Evolutionary conservation across 1,140 invertebrate genomes (phyloP).

Genomic region (Lycorma delicatula): DNA sequence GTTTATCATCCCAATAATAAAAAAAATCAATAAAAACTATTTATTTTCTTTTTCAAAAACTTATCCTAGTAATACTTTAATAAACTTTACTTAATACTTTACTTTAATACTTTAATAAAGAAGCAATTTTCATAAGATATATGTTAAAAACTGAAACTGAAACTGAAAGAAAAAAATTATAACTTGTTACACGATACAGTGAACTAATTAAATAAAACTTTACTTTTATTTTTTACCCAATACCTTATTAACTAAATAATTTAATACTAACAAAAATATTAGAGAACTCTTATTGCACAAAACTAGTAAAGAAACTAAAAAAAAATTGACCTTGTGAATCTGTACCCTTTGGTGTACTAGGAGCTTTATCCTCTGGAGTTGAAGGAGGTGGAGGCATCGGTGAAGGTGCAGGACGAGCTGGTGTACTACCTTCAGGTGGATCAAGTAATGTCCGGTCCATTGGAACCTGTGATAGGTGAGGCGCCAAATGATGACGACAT

Average conservation of each 20-base stretch:
- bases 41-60: too few relatives aligned
- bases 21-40: too few relatives aligned
- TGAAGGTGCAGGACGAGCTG: conserved; percentile 39
- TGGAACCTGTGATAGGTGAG: conserved; percentile 68
- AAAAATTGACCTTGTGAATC: conserved; percentile 36
- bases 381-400: conserved; percentile 51
- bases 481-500: conserved; percentile 67
- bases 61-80: too few relatives aligned
- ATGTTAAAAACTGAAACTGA: too few relatives aligned
- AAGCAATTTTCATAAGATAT: too few relatives aligned
- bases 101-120: too few relatives aligned
- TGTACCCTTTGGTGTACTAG: conserved; percentile 42
- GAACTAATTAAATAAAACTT: conserved; percentile 25
- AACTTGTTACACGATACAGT: too few relatives aligned
- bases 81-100: too few relatives aligned
- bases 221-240: conserved; percentile 30
- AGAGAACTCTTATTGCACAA: conserved; percentile 11
- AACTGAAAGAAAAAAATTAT: too few relatives aligned
- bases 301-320: conserved; percentile 10
- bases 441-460: conserved; percentile 74
- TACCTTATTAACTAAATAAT: too few relatives aligned
- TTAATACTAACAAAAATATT: too few relatives aligned
- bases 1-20: too few relatives aligned
- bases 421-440: conserved; percentile 41
- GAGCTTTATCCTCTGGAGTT: conserved; percentile 35